Conservation (phyloP, 2,888 invertebrate species). For the Scaeva pyrastri region DNA sequence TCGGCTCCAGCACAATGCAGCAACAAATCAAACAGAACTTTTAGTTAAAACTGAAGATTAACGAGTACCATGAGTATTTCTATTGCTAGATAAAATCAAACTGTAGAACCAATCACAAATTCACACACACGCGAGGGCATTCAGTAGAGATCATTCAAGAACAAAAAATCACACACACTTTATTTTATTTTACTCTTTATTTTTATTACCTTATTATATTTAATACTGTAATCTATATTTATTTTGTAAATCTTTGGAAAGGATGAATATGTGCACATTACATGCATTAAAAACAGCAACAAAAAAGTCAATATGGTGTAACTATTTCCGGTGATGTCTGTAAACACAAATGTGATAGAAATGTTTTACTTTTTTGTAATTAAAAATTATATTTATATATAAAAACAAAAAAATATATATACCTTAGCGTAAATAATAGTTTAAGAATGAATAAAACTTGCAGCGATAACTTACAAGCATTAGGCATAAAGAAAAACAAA, state of each 20-base stretch:
- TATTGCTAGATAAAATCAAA: background rate
- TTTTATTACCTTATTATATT: background rate
- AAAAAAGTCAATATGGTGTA: slow-evolving; percentile 50
- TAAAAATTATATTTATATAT: background rate
- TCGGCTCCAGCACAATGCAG: background rate
- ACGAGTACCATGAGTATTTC: background rate
- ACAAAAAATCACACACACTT: slow-evolving; percentile 40
- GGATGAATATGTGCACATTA: background rate
- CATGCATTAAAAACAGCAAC: slow-evolving; percentile 22
- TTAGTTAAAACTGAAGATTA: slow-evolving; percentile 13
- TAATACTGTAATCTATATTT: background rate
- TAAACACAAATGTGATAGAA: slow-evolving; percentile 72
- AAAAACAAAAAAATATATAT: slow-evolving; percentile 16
- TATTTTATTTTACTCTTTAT: slow-evolving; percentile 27
- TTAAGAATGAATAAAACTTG: slow-evolving; percentile 44
- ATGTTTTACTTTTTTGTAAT: slow-evolving; percentile 68
- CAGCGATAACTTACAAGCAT: slow-evolving; percentile 17
- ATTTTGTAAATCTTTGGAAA: slow-evolving; percentile 38
- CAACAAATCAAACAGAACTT: slow-evolving; percentile 45
- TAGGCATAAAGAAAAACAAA: slow-evolving; percentile 6
- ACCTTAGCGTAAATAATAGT: slow-evolving; percentile 35
- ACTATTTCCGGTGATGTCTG: slow-evolving; percentile 65
- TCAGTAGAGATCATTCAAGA: slow-evolving; percentile 63
- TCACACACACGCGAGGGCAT: slow-evolving; percentile 60
- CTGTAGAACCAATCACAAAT: slow-evolving; percentile 43